Base-by-base conservation (phyloP, 2,888 invertebrate genomes). In the Nephrocerus scutellatus region DNA sequence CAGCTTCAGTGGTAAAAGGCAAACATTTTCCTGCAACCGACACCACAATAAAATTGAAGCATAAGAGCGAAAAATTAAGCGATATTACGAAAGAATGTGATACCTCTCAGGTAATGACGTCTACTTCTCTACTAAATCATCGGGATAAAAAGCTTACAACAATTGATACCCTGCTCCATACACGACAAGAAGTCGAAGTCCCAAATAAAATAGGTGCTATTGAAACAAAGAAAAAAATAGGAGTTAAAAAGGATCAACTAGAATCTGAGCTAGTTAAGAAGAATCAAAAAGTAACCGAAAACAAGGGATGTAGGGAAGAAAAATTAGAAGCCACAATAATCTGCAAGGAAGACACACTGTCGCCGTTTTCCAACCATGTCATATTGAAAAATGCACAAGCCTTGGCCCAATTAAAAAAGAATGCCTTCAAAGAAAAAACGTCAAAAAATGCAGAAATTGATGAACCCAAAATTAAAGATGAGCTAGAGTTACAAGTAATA, bases 191-290 rank as follows among this genome's bases (percentile, higher is more conserved):
- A 16, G 47, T 48, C 32, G 23, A 38, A 9, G 40, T 41, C 30
- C 21, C 44, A 43, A 24, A 23, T 5, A 14, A 5, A 33, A 25
- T 10, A n/a, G 7, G 18, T 16, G 30, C 33, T 3, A 15, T 8
- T 15, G 33, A 14, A 23, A 23, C 7, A 14, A 15, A 13, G 6
- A 23, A 14, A 5, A 7, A 12, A 23, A 41, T 30, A 39, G 37
- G 46, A 25, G 10, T 29, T 47, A 30, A 30, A 13, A 26, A 25
- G 32, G 21, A 24, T 26, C 16, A n/a, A 6, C 29, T 39, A 32
- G 56, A 55, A 30, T 43, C 43, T 16, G 34, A 30, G 4, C 30
- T 39, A 15, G 12, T 22, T 10, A 56, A 54, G 13, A 28, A 23
- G 6, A 26, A 26, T n/a, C 30, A 15, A 23, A 43, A 19, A 24